Percentiles rank a stretch among this genome's conserved stretches.
Evolutionary conservation across 2,888 invertebrate genomes (phyloP).

Genomic region (Masnerella sp.): DNA sequence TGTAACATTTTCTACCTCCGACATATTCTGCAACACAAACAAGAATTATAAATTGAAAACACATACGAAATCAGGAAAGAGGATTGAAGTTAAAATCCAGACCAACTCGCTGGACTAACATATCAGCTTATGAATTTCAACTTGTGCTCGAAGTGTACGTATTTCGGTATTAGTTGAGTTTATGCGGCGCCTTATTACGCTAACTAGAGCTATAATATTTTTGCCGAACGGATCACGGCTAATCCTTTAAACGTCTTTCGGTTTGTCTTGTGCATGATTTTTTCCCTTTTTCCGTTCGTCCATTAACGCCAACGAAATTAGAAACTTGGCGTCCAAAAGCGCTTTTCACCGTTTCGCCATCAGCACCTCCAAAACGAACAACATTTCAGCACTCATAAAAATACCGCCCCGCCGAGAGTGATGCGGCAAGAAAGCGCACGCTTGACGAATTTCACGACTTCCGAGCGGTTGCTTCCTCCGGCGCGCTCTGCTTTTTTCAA

Average conservation of each 20-base stretch:
- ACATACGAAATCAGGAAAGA: conserved; percentile 2
- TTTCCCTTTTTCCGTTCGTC: conserved; percentile 40
- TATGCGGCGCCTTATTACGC: conserved; percentile 20
- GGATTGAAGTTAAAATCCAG: conserved; percentile 13
- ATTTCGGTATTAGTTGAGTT: conserved; percentile 26
- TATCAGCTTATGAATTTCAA: conserved; percentile 24
- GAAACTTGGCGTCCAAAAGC: conserved; percentile 67
- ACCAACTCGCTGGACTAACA: conserved; percentile 5
- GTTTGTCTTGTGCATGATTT: conserved; percentile 20
- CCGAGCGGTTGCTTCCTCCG: conserved; percentile 42
- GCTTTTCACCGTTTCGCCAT: conserved; percentile 51
- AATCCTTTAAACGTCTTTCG: conserved; percentile 46
- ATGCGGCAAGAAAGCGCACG: conserved; percentile 49
- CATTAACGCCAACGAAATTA: conserved; percentile 69
- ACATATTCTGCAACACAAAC: conserved; percentile 1
- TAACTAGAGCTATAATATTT: conserved; percentile 25
- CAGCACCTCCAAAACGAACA: conserved; percentile 54
- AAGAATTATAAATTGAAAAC: conserved; percentile 5
- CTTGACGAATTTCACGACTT: conserved; percentile 58
- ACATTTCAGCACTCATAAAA: conserved; percentile 53
- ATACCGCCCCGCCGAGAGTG: conserved; percentile 44
- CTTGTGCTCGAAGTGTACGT: conserved; percentile 12
- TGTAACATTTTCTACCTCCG: too few species aligned
- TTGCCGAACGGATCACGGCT: conserved; percentile 20
- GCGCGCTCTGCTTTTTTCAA: conserved; percentile 21